Evolutionary conservation across 1,140 invertebrate species (phyloP).

Genomic region (Halictus rubicundus): DNA sequence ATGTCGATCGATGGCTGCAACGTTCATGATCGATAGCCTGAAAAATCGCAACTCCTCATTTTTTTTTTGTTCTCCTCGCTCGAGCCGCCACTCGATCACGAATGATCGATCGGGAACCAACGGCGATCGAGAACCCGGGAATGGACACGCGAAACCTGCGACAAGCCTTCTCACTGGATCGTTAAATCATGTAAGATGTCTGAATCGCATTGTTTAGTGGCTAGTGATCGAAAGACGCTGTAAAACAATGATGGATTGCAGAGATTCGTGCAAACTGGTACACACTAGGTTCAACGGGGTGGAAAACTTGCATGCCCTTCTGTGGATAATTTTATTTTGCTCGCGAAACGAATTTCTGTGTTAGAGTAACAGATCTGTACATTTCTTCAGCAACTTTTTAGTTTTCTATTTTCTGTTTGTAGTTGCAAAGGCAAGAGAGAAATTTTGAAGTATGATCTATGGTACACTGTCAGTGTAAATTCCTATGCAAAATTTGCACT

Average conservation of each 20-base stretch:
- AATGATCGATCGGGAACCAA: slow-evolving; percentile 10
- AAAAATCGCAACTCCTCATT: slow-evolving; percentile 17
- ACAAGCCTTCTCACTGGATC: not conserved
- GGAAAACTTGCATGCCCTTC: no score
- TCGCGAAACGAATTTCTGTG: no score
- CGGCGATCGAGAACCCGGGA: slow-evolving; percentile 9
- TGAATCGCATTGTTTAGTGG: not conserved
- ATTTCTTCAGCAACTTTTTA: no score
- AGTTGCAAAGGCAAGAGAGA: no score
- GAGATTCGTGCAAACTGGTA: not conserved
- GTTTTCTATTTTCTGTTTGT: no score
- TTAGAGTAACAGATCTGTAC: no score
- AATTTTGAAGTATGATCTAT: no score
- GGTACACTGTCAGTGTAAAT: no score
- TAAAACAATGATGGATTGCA: not conserved
- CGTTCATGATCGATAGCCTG: slow-evolving; percentile 30
- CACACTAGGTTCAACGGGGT: not conserved
- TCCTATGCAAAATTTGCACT: no score
- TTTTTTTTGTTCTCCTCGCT: not conserved
- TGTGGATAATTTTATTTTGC: no score
- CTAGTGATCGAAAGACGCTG: not conserved
- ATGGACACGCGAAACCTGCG: not conserved
- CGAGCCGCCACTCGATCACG: slow-evolving; percentile 2
- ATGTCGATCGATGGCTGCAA: slow-evolving; percentile 23
- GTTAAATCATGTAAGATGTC: not conserved